phyloP scores from a whole-genome alignment of 1,140 invertebrate genomes.

The Cydia splendana region DNA sequence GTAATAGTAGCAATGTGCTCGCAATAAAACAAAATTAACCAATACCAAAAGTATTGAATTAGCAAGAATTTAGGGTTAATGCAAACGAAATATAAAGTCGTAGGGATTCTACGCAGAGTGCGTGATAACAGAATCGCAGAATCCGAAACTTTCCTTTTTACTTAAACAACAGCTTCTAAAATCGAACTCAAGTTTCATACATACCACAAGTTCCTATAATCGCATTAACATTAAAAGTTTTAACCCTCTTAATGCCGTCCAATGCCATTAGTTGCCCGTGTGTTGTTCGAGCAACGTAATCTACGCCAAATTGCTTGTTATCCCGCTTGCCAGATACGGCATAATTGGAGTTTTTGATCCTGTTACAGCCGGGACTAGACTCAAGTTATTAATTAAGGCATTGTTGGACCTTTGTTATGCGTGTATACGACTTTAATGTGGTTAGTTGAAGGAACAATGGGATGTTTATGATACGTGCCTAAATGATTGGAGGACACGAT shows the following conservation, averaged over 20 bases:
- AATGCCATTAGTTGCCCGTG: slow-evolving; percentile 25
- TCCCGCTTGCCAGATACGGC: slow-evolving; percentile 25
- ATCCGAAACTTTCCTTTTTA: background rate
- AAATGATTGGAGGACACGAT: background rate
- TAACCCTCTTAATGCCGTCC: slow-evolving; percentile 15
- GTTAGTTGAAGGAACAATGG: slow-evolving; percentile 12
- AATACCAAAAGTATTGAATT: no score
- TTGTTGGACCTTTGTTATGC: slow-evolving; percentile 31
- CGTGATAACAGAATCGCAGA: background rate
- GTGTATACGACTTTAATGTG: slow-evolving; percentile 24
- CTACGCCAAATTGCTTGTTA: slow-evolving; percentile 36
- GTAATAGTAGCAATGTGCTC: no score
- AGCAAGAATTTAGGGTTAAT: background rate
- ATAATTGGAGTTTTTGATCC: slow-evolving; percentile 38
- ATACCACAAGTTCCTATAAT: slow-evolving; percentile 18
- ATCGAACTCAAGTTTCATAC: background rate
- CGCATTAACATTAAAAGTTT: slow-evolving; percentile 15
- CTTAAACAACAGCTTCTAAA: background rate
- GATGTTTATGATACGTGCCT: slow-evolving; percentile 8
- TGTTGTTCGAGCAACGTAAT: slow-evolving; percentile 32
- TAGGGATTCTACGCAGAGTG: background rate
- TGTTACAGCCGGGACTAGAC: slow-evolving; percentile 33
- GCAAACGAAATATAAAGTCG: background rate
- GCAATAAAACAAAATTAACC: no score
- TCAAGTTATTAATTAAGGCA: slow-evolving; percentile 34